phyloP scores from a whole-genome alignment of 2,113 vertebrate genomes.

The Chelonoidis abingdonii region DNA sequence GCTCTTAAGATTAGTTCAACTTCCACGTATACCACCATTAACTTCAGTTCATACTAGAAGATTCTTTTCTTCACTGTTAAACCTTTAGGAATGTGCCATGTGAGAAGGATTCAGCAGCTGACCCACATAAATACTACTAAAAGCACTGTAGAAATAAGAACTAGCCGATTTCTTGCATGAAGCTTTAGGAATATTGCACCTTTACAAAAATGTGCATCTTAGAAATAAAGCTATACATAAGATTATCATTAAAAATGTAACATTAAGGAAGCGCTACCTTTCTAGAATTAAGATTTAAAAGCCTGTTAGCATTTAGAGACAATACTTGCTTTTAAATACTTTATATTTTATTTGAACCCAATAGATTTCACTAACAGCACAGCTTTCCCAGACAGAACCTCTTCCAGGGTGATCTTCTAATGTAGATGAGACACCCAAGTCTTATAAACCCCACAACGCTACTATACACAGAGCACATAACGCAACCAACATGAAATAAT shows the following conservation, averaged over 20 bases:
- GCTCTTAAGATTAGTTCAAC: background rate
- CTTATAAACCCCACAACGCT: background rate
- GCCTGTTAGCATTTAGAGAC: background rate
- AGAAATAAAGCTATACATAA: background rate
- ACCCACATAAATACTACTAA: background rate
- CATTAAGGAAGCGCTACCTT: background rate
- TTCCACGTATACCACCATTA: background rate
- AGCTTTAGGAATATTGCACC: background rate
- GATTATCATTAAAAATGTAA: too few relatives aligned
- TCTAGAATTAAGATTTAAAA: background rate
- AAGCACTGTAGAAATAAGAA: too few relatives aligned
- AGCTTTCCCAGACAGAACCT: background rate
- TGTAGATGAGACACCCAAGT: background rate
- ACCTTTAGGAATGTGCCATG: background rate
- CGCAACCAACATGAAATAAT: background rate
- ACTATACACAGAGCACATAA: background rate
- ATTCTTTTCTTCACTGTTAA: background rate
- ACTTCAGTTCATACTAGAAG: background rate
- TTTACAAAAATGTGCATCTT: too few relatives aligned
- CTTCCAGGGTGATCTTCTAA: background rate
- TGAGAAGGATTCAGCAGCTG: background rate
- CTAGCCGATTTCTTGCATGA: background rate
- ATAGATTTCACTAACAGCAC: background rate
- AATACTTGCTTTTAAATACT: constrained; percentile 21
- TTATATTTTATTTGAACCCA: background rate